A percentile compares a stretch with the other conserved stretches of the same genome.
phyloP scores from a whole-genome alignment of 2,113 vertebrate genomes.

The Arizona elegans region DNA sequence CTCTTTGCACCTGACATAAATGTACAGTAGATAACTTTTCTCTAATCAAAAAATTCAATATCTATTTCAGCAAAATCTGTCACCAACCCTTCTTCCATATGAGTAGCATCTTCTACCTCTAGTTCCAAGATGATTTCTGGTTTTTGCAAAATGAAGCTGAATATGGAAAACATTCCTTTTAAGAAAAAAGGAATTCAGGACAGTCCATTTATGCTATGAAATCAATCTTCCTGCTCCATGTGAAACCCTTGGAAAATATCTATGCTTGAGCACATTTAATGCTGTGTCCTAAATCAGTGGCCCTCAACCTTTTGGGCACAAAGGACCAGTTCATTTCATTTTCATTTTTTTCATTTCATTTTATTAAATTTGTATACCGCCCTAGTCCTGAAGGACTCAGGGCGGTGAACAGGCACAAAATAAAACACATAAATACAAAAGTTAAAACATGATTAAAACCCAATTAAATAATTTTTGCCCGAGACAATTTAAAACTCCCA shows the following conservation, averaged over 20 bases:
- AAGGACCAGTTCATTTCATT: too few relatives aligned
- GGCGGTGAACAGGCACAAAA: too few relatives aligned
- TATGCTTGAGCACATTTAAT: background rate
- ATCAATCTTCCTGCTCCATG: background rate
- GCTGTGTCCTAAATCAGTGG: background rate
- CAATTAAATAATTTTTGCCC: too few relatives aligned
- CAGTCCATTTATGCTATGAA: background rate
- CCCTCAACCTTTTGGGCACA: too few relatives aligned
- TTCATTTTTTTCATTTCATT: too few relatives aligned
- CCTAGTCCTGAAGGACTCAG: too few relatives aligned
- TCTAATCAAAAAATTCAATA: background rate
- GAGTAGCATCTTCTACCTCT: background rate
- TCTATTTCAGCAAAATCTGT: background rate
- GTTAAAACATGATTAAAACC: too few relatives aligned
- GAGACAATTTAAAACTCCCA: too few relatives aligned
- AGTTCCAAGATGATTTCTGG: background rate
- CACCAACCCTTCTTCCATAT: background rate
- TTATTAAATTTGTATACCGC: too few relatives aligned
- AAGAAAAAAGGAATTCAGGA: background rate
- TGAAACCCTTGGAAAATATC: background rate
- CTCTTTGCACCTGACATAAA: background rate
- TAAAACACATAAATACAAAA: too few relatives aligned
- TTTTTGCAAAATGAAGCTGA: background rate
- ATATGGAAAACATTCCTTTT: background rate
- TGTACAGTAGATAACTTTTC: background rate